Evolutionary conservation across 2,113 vertebrate genomes (phyloP).

Genomic region (Penelope pileata): DNA sequence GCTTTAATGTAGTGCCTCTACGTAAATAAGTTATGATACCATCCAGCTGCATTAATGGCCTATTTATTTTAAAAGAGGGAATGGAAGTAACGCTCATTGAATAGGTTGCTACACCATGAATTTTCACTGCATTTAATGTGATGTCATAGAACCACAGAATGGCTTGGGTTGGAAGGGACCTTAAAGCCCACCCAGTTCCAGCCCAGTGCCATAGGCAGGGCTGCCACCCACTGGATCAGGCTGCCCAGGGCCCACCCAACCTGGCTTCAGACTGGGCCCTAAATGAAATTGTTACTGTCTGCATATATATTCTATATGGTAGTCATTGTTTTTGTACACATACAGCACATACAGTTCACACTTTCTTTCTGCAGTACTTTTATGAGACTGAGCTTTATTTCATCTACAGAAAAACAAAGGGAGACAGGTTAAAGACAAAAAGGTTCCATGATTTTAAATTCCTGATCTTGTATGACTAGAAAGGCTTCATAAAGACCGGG

Average conservation of each 20-base stretch:
- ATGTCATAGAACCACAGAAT: neutral
- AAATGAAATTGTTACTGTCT: conserved; percentile 10
- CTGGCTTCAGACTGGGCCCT: neutral
- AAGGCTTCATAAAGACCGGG: neutral
- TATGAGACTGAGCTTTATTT: neutral
- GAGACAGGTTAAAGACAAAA: neutral
- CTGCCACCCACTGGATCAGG: too few relatives aligned
- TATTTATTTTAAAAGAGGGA: conserved; percentile 25
- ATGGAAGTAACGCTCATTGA: neutral
- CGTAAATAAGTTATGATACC: conserved; percentile 12
- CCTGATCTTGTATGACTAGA: neutral
- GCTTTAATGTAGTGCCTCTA: neutral
- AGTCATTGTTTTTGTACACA: neutral
- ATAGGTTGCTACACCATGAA: conserved; percentile 7
- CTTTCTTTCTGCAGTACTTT: neutral
- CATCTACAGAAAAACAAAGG: neutral
- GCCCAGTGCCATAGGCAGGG: too few relatives aligned
- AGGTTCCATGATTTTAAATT: neutral
- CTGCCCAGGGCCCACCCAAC: too few relatives aligned
- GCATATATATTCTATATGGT: neutral
- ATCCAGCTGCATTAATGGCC: conserved; percentile 15
- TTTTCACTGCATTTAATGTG: conserved; percentile 21
- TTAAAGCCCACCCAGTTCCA: neutral
- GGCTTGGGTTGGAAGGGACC: neutral
- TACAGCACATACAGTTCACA: neutral